These are phyloP conservation scores for Varanus komodoensis DNA, from an alignment of 2,113 vertebrate genomes.

Conservation along the genomic window DNA sequence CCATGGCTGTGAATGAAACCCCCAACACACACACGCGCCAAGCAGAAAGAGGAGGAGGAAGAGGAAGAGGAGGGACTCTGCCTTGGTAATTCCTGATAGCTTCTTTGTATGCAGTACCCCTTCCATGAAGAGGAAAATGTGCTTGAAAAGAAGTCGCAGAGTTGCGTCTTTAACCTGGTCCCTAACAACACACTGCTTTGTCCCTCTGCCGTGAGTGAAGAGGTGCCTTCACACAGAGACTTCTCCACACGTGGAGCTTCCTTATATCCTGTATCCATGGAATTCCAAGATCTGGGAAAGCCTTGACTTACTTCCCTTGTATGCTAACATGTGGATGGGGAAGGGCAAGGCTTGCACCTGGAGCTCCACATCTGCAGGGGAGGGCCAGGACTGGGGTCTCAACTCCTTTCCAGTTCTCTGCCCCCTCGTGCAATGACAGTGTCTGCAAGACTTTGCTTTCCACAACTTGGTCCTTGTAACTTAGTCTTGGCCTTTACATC, in stretches of 20 bases:
- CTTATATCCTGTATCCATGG: not conserved
- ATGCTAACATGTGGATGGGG: no score
- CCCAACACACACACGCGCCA: not conserved
- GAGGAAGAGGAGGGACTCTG: not conserved
- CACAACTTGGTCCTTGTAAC: conserved; percentile 20
- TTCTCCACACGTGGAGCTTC: not conserved
- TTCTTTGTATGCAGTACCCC: not conserved
- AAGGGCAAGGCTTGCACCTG: no score
- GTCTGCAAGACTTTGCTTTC: conserved; percentile 28
- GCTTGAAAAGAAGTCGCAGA: not conserved
- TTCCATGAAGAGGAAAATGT: not conserved
- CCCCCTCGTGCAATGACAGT: not conserved
- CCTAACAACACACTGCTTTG: not conserved
- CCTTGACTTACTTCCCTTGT: not conserved
- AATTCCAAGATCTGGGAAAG: not conserved
- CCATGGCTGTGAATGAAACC: not conserved
- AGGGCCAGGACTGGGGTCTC: no score
- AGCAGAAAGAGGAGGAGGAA: no score
- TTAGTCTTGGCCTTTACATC: not conserved
- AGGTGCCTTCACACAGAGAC: not conserved
- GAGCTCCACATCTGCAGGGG: not conserved
- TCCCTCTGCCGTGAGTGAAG: no score
- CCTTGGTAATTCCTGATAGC: not conserved
- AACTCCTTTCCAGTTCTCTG: not conserved
- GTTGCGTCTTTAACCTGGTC: not conserved